Base-by-base conservation (phyloP, 2,888 invertebrate genomes). In the Caenorhabditis sinica region DNA sequence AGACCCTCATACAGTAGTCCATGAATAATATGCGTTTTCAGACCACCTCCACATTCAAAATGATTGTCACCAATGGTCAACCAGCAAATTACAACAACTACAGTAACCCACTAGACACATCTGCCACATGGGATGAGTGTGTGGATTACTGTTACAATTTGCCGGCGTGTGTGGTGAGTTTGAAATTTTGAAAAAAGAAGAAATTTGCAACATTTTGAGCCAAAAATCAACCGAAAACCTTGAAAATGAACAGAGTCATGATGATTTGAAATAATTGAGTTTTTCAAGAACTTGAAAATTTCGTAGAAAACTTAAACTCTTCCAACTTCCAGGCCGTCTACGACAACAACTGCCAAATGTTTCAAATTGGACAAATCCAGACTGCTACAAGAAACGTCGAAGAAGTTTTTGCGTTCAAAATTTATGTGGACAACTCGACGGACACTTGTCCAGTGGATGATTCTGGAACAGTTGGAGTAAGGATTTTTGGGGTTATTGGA, bases 311-410 rank as follows among this genome's bases (percentile, higher is more conserved):
- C n/a, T 30, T 53, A 2, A 13, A 58, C 25, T 1, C 9, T 58
- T 30, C 33, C 60, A 36, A 20, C 25, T 65, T 40, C 25, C 28
- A 66, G 66, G 66, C 45, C 4, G 66, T 49, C 17, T 66, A 30
- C 25, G 49, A 66, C 30, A 33, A 51, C 20, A 66, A 51, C 9
- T 66, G 66, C 30, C 49, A 66, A 49, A 28, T 66, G n/a, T 66
- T 66, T 23, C 11, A 49, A 30, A 20, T 49, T 20, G 66, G 66
- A 13, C 9, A 51, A 30, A n/a, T 66, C 11, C 1, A 17, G 8
- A 66, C 66, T 2, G 49, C 49, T 4, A 66, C 49, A 2, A 25
- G n/a, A 20, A 49, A 49, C 20, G n/a, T 2, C 8, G 49, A 49
- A 9, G 20, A n/a, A n/a, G 6, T 5, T 20, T n/a, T 66, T 9